Evolutionary conservation across 1,140 invertebrate genomes (phyloP), one percentile per base, ranked within the genome.

Genomic region (Neocloeon triangulifer): DNA sequence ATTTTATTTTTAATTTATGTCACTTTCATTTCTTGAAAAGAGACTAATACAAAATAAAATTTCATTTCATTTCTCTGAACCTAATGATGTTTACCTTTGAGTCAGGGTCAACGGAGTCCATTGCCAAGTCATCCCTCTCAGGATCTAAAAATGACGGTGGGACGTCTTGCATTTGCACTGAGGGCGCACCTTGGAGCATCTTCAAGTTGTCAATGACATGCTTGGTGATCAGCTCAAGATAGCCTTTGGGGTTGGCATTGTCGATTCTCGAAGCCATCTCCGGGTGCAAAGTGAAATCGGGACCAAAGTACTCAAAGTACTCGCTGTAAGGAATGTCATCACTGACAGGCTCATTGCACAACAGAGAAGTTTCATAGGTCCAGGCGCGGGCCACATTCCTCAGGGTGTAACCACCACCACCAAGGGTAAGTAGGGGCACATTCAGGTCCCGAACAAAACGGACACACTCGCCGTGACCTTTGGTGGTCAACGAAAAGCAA

Each of bases 361-460:
- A 55, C 2, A 98, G 56, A 0, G 89, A 92, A 0, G 95, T 99
- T 56, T 99, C 95, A 43, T 96, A 94, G 0, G 94, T 94, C 95
- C 95, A 99, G 51, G 91, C 97, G 25, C 95, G 61, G 0, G 94
- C 92, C 1, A 99, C 95, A 51, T 99, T 99, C 31, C 89, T 62
- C 5, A 98, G 58, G 0, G 92, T 98, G 47, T 99, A 99, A 37
- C 91, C 91, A 16, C 91, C 89, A 2, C 88, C 95, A 5, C 95
- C 95, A 0, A 99, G 72, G 0, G 96, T 79, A 14, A 99, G 54
- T 1, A 94, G 64, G 0, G 95, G 95, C 9, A 98, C 66, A 50
- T 91, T 89, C 1, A 96, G 60, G 38, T 76, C 79, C 51, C 89
- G 84, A 6, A 98, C 88, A 51, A 91, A 96, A 46, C 85, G 80